A percentile compares a stretch with the other conserved stretches of the same genome.
Conservation (phyloP, 2,888 invertebrate species). For the Nasonia oneida region DNA sequence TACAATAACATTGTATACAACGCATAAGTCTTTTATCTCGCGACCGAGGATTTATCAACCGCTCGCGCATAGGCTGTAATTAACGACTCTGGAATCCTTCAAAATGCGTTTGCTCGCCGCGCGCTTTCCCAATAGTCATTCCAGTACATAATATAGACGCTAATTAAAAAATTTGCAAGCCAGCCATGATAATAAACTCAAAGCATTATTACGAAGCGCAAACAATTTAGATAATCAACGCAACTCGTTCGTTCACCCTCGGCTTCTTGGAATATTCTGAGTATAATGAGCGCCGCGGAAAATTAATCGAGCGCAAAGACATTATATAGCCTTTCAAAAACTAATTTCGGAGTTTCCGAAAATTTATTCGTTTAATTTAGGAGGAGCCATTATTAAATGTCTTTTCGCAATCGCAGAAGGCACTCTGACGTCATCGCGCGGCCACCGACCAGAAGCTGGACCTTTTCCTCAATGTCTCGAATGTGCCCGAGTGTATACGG, state of each 20-base stretch:
- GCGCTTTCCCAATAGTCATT: neutral
- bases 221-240: slow-evolving; percentile 25
- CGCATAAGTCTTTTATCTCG: neutral
- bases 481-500: neutral
- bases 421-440: slow-evolving; percentile 39
- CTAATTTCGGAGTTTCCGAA: slow-evolving; percentile 7
- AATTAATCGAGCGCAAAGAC: slow-evolving; percentile 21
- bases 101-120: neutral
- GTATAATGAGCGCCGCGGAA: neutral
- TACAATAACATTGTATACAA: neutral
- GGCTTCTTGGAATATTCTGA: neutral
- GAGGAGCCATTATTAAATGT: slow-evolving; percentile 18
- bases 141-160: neutral
- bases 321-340: neutral
- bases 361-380: slow-evolving; percentile 39
- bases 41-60: neutral
- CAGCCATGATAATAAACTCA: neutral
- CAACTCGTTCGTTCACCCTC: neutral
- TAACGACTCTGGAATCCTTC: slow-evolving; percentile 32
- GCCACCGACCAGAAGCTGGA: neutral
- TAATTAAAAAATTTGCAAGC: neutral
- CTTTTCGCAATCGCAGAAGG: slow-evolving; percentile 24
- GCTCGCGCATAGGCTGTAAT: neutral
- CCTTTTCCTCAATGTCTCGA: slow-evolving; percentile 25
- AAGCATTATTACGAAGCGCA: neutral